Evolutionary conservation across 2,797 vertebrate species (phyloP), one percentile per base, ranked within the genome.

Genomic region (Poecilia picta): DNA sequence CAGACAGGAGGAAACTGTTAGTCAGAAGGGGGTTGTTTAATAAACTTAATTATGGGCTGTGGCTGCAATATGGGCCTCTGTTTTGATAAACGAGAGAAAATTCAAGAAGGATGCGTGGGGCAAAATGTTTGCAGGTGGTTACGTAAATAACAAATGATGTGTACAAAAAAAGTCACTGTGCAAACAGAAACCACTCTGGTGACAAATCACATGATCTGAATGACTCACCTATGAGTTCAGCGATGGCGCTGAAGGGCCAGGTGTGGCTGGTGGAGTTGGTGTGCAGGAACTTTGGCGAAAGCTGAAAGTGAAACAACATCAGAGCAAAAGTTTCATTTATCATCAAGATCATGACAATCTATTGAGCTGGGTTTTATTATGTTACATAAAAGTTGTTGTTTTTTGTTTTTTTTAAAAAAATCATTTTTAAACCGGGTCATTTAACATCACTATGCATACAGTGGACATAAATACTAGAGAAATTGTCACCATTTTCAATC

Each of bases 251-350:
- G 94, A 99, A 99, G 57, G 98, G 97, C 97, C 97, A 97, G 36
- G 97, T 99, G 94, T 99, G 98, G 92, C 98, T 99, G 85, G 98
- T 99, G 68, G 98, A 99, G 92, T 99, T 99, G 85, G 97, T 94
- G 81, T 99, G 97, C 87, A 99, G 95, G 92, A 95, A 99, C 91
- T 97, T 98, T 12, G 98, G 98, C 82, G 91, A 96, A 79, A 99
- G 95, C 98, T 99, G 92, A 77, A 96, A 85, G n/a, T 1, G 31
- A 28, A 85, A 74, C 0, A 71, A 80, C 16, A 28, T 72, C 76
- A 2, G 45, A 80, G 33, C 45, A 31, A 13, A 33, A 31, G 13
- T 57, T 43, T 43, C 11, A 43, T 72, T 46, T 25, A 0, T 33
- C 62, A 53, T 25, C 3, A 80, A 28, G 28, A 31, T 7, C 31